phyloP scores from a whole-genome alignment of 1,140 invertebrate genomes.

The Aphelinus atriplicis region DNA sequence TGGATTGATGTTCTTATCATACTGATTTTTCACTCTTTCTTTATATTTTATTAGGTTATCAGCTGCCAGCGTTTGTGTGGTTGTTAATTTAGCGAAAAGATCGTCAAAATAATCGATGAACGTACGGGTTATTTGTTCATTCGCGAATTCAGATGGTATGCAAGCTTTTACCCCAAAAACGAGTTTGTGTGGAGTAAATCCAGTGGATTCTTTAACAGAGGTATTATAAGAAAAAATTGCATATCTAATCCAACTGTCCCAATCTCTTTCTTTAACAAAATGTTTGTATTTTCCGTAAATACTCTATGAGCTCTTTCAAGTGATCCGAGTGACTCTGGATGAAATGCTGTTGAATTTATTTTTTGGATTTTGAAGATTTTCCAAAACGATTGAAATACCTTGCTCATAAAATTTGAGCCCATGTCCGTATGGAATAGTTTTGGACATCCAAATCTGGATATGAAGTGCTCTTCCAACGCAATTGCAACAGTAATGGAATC shows the following conservation, averaged over 20 bases:
- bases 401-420: slow-evolving; percentile 45
- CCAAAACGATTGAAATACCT: slow-evolving; percentile 45
- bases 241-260: slow-evolving; percentile 51
- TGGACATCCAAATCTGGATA: slow-evolving; percentile 49
- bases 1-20: background rate
- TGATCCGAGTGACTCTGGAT: slow-evolving; percentile 28
- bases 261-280: slow-evolving; percentile 43
- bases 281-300: slow-evolving; percentile 32
- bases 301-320: slow-evolving; percentile 30
- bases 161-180: no score
- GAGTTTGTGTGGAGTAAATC: no score
- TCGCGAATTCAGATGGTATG: slow-evolving; percentile 5
- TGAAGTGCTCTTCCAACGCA: slow-evolving; percentile 44
- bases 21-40: background rate
- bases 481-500: slow-evolving; percentile 12
- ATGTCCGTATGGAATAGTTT: slow-evolving; percentile 49
- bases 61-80: background rate
- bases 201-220: slow-evolving; percentile 29
- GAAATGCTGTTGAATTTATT: slow-evolving; percentile 34
- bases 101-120: background rate
- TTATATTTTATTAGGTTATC: background rate
- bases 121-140: background rate
- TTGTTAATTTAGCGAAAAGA: background rate
- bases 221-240: slow-evolving; percentile 1
- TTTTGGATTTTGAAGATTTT: slow-evolving; percentile 42